phyloP scores from a whole-genome alignment of 2,797 vertebrate species.

The Dicrostonyx torquatus region DNA sequence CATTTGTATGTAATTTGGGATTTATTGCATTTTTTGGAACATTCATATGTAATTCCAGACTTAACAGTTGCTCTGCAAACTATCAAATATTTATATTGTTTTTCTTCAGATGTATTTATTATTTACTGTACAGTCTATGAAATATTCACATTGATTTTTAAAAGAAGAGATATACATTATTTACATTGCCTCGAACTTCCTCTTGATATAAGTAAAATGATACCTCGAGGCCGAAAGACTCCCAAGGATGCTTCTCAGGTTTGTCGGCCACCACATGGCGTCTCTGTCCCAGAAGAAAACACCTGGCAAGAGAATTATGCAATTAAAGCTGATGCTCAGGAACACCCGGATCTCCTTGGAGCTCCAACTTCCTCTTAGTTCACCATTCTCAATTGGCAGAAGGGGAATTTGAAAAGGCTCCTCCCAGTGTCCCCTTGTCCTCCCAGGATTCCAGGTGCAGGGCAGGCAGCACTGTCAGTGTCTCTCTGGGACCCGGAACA shows the following conservation, averaged over 20 bases:
- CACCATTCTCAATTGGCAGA: conserved; percentile 27
- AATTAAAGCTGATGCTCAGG: conserved; percentile 56
- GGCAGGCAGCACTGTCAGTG: conserved; percentile 5
- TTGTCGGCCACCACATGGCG: conserved; percentile 13
- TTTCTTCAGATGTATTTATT: conserved; percentile 80
- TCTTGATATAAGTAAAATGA: conserved; percentile 73
- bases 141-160: conserved; percentile 76
- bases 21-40: conserved; percentile 68
- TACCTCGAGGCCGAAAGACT: conserved; percentile 28
- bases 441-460: conserved; percentile 10
- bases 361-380: conserved; percentile 57
- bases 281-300: conserved; percentile 68
- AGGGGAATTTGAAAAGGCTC: conserved; percentile 43
- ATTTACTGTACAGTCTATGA: conserved; percentile 75
- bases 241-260: background rate
- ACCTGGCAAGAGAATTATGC: conserved; percentile 63
- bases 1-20: conserved; percentile 63
- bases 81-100: conserved; percentile 79
- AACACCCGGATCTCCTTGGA: conserved; percentile 60
- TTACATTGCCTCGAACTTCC: conserved; percentile 67
- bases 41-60: conserved; percentile 61
- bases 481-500: conserved; percentile 47
- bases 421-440: background rate
- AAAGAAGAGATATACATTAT: conserved; percentile 77
- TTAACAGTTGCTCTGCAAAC: conserved; percentile 71